Evolutionary conservation across 2,797 vertebrate genomes (phyloP), one percentile per base, ranked within the genome.

Genomic region (Petrocephalus sullivani): DNA sequence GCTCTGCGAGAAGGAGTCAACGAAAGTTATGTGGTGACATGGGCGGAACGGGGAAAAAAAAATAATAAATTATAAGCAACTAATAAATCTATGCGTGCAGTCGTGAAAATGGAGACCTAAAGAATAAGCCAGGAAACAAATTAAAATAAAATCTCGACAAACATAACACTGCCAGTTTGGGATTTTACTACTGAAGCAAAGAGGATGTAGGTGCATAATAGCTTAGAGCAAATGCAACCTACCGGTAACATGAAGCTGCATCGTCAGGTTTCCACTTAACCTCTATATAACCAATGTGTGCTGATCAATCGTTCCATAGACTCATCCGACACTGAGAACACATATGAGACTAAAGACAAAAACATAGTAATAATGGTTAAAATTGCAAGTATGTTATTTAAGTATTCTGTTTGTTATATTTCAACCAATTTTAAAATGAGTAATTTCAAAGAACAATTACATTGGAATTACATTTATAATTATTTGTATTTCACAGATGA

Each of bases 111-210:
- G 19, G 9, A n/a, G 75, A 49, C 8, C 41, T 21, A 16, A 49
- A 49, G 19, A 81, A 81, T 81, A 49, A 81, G 75, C 41, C 41
- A 81, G 75, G 19, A 81, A 81, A 49, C 49, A n/a, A 81, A 81
- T 49, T 81, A 8, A 81, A 81, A 81, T 81, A n/a, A 81, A 81
- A 81, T 81, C 19, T 41, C 49, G 75, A 49, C 75, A 81, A 81
- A 81, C 75, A 81, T 81, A 81, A 81, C n/a, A 81, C 75, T 81
- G 75, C 37, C 41, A 81, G 75, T 46, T 46, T 81, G 41, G 8
- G 37, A 81, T 81, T 81, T 81, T 81, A 46, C 75, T n/a, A n/a
- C 7, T 81, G 46, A 81, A n/a, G 75, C 41, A 81, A 81, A 49
- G 75, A 81, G 14, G 41, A 46, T 81, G 19, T 49, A 81, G 16